These are phyloP conservation scores for Heliothis peltigera DNA, from an alignment of 2,888 invertebrate species.

Conservation along the genomic window DNA sequence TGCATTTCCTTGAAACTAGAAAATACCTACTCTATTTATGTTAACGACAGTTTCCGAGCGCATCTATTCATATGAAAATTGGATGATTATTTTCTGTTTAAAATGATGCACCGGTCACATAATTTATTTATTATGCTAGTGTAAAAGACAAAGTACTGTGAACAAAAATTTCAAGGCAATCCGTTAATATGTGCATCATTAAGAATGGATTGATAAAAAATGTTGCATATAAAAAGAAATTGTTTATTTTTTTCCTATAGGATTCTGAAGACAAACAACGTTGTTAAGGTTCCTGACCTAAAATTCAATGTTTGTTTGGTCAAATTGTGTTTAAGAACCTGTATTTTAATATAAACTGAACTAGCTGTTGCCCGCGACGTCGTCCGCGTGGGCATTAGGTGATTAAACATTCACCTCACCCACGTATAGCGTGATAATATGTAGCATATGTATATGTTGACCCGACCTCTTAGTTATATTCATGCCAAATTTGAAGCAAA, in stretches of 20 bases:
- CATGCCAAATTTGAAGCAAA: too few relatives aligned
- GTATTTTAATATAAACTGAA: not conserved
- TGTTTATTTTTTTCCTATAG: not conserved
- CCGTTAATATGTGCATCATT: not conserved
- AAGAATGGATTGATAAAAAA: not conserved
- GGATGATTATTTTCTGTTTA: constrained; percentile 26
- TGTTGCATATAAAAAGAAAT: not conserved
- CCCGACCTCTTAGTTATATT: too few relatives aligned
- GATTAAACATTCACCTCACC: too few relatives aligned
- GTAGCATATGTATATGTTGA: too few relatives aligned
- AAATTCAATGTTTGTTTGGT: not conserved
- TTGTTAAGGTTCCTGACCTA: not conserved
- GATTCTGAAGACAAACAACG: not conserved
- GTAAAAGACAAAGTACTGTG: not conserved
- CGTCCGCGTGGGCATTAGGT: too few relatives aligned
- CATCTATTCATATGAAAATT: constrained; percentile 50
- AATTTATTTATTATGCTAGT: constrained; percentile 1
- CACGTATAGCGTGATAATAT: too few relatives aligned
- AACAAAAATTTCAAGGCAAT: constrained; percentile 5
- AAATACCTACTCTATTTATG: constrained; percentile 11
- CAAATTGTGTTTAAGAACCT: not conserved
- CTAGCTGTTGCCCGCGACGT: too few relatives aligned
- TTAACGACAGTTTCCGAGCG: constrained; percentile 26
- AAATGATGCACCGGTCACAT: constrained; percentile 18
- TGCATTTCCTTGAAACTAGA: constrained; percentile 19